Percentiles rank a stretch among this genome's conserved stretches.
These are phyloP conservation scores for Onthophagus taurus DNA, from an alignment of 1,140 invertebrate genomes.

Conservation along the genomic window DNA sequence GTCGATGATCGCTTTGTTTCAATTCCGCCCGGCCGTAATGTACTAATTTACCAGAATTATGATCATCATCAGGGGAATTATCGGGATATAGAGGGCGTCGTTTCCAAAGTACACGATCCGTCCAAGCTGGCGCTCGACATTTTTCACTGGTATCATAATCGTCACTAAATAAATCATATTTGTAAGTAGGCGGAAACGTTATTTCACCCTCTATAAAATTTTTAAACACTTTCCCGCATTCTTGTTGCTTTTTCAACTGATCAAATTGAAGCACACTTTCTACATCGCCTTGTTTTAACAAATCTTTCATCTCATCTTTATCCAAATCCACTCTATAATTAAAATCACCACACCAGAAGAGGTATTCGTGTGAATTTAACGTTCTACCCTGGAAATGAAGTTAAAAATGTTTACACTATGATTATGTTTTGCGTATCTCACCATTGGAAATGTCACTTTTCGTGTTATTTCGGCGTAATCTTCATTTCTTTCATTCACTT, in stretches of 20 bases:
- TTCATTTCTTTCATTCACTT: slow-evolving; percentile 90
- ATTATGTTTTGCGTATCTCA: slow-evolving; percentile 25
- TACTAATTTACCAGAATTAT: slow-evolving; percentile 67
- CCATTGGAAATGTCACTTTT: slow-evolving; percentile 91
- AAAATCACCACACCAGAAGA: slow-evolving; percentile 99
- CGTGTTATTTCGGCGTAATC: slow-evolving; percentile 93
- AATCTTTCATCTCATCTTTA: slow-evolving; percentile 87
- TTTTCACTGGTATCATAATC: slow-evolving; percentile 99
- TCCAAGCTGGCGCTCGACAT: slow-evolving; percentile 93
- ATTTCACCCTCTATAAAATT: slow-evolving; percentile 90
- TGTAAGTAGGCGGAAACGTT: slow-evolving; percentile 94
- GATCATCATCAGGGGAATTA: slow-evolving; percentile 21
- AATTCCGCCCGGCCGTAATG: slow-evolving; percentile 89
- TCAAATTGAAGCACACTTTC: slow-evolving; percentile 73
- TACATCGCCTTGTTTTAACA: slow-evolving; percentile 71
- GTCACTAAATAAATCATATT: slow-evolving; percentile 97
- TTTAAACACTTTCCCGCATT: slow-evolving; percentile 81
- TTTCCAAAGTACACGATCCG: slow-evolving; percentile 90
- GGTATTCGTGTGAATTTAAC: slow-evolving; percentile 91
- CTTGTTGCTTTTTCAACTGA: slow-evolving; percentile 78
- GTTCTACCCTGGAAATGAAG: slow-evolving; percentile 55
- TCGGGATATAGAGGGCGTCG: slow-evolving; percentile 62
- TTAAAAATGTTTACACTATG: neutral
- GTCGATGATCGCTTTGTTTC: slow-evolving; percentile 96
- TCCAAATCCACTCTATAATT: slow-evolving; percentile 97